Evolutionary conservation across 2,888 invertebrate species (phyloP).

Genomic region (Tenthredo livida): DNA sequence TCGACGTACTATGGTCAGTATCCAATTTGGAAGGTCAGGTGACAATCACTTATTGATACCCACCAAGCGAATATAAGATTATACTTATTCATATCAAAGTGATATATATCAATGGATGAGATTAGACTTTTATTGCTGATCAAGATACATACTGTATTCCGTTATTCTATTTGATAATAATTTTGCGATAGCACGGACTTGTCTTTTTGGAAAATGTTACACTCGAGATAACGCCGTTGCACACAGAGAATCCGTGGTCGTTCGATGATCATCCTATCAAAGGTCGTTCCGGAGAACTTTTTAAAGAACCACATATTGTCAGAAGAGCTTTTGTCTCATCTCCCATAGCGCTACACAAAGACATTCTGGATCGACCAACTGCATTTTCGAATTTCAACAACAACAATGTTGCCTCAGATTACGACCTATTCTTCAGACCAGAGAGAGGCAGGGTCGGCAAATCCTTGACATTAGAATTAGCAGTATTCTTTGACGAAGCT

Average conservation of each 20-base stretch:
- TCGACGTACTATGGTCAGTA: slow-evolving; percentile 83
- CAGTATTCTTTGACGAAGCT: slow-evolving; percentile 87
- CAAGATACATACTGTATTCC: background rate
- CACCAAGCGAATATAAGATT: slow-evolving; percentile 15
- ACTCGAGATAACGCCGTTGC: slow-evolving; percentile 85
- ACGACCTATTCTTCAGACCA: slow-evolving; percentile 53
- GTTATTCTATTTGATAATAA: background rate
- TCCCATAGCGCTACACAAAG: slow-evolving; percentile 57
- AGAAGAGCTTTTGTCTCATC: slow-evolving; percentile 80
- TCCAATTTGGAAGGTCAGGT: background rate
- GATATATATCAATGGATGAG: background rate
- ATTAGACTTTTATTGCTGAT: background rate
- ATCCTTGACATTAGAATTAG: slow-evolving; percentile 84
- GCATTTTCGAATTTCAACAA: slow-evolving; percentile 55
- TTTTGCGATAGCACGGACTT: slow-evolving; percentile 82
- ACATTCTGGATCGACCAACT: slow-evolving; percentile 60
- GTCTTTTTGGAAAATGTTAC: slow-evolving; percentile 85
- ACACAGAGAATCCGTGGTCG: slow-evolving; percentile 56
- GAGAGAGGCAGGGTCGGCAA: slow-evolving; percentile 55
- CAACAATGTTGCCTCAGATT: slow-evolving; percentile 55
- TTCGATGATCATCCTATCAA: slow-evolving; percentile 58
- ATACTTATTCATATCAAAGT: background rate
- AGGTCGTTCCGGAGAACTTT: slow-evolving; percentile 68
- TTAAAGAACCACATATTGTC: slow-evolving; percentile 81
- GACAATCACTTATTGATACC: background rate